These are phyloP conservation scores for Silurus meridionalis DNA, from an alignment of 2,113 vertebrate genomes.

Conservation along the genomic window DNA sequence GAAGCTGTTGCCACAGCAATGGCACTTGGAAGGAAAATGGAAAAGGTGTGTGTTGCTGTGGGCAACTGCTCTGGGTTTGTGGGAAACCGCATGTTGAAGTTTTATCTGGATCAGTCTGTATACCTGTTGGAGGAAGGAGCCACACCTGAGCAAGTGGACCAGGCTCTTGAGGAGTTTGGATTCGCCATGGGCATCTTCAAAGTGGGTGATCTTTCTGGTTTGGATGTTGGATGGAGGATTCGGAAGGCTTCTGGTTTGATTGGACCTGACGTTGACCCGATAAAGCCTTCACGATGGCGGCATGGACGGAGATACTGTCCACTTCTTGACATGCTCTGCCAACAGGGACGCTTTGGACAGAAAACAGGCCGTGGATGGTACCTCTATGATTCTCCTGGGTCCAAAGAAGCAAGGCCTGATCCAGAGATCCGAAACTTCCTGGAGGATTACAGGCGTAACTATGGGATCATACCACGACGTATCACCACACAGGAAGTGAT, in stretches of 20 bases:
- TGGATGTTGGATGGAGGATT: conserved; percentile 86
- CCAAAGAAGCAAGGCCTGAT: conserved; percentile 74
- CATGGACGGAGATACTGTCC: conserved; percentile 80
- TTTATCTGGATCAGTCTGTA: conserved; percentile 71
- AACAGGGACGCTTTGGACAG: conserved; percentile 84
- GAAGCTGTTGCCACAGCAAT: conserved; percentile 80
- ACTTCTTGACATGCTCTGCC: conserved; percentile 83
- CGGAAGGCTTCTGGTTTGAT: conserved; percentile 76
- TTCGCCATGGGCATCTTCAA: conserved; percentile 86
- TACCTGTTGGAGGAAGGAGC: conserved; percentile 92
- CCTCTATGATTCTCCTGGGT: conserved; percentile 77
- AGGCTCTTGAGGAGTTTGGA: conserved; percentile 84
- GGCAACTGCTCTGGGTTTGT: conserved; percentile 90
- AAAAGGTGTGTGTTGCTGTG: conserved; percentile 85
- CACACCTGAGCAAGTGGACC: conserved; percentile 80
- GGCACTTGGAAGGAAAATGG: conserved; percentile 79
- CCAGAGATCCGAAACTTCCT: conserved; percentile 80
- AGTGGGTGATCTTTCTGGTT: conserved; percentile 83
- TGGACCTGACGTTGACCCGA: conserved; percentile 55
- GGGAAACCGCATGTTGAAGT: conserved; percentile 85
- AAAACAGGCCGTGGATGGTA: conserved; percentile 89
- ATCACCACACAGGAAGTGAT: conserved; percentile 82
- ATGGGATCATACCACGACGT: conserved; percentile 69
- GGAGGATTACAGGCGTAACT: conserved; percentile 73
- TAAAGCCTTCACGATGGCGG: conserved; percentile 66